Base-by-base conservation (phyloP, 1,140 invertebrate genomes). In the Teleogryllus occipitalis region DNA sequence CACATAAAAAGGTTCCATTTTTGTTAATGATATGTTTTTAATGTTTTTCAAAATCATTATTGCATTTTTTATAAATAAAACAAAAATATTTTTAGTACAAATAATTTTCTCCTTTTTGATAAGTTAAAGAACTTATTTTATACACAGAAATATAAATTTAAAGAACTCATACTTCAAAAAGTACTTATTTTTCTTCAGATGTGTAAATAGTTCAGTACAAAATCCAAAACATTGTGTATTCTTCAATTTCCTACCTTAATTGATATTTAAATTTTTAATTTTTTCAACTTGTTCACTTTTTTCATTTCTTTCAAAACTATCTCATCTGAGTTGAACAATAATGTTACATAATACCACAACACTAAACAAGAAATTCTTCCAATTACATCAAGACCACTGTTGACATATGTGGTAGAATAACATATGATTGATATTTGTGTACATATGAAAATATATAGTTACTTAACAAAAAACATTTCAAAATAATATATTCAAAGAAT, bases 401-500 rank as follows among this genome's bases (percentile, higher is more conserved):
- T 14, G 18, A 65, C 10, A 65, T 10, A 18, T 65, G 54, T 65
- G 54, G 10, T 65, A 65, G 54, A 65, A 65, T 65, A 3, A 7
- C 54, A 65, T 65, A 65, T 65, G 54, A 65, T 65, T 18, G 18
- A 65, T 65, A 65, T 65, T 65, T 65, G 54, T 65, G 54, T 65
- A 65, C 10, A 65, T 65, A 65, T 65, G 54, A 18, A 39, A 39
- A 39, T 39, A 39, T 39, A 65, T 65, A 14, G 18, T 18, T 14
- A 65, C 54, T 65, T 14, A 65, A 65, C 18, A 65, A 65, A 18
- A 65, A 65, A 65, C 54, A 65, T 14, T 65, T 65, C 54, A 65
- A 65, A 39, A 65, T 65, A 65, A 10, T 65, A 65, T 49, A 76
- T 54, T 46, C 75, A 39, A 47, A 74, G 76, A 83, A 82, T 78